phyloP scores from a whole-genome alignment of 2,113 vertebrate genomes.

The Strigops habroptila region DNA sequence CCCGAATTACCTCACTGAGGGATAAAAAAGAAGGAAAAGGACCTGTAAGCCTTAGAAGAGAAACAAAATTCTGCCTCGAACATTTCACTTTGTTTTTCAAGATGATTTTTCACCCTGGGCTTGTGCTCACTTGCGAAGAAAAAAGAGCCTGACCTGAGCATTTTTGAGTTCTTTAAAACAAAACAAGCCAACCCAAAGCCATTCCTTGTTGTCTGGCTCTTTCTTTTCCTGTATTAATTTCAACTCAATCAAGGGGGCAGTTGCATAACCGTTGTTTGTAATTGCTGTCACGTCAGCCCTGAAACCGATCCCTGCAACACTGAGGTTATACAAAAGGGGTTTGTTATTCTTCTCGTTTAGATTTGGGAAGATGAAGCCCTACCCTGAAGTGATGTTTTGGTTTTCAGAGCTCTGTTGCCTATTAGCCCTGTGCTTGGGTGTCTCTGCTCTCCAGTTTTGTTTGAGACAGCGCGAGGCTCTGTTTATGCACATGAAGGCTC shows the following conservation, averaged over 20 bases:
- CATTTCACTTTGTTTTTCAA: not conserved
- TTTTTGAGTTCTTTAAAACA: not conserved
- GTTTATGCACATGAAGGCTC: not conserved
- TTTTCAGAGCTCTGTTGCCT: constrained; percentile 36
- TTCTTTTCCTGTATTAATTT: constrained; percentile 41
- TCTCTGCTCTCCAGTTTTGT: not conserved
- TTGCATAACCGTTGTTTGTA: constrained; percentile 62
- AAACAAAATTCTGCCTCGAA: not conserved
- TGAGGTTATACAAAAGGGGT: constrained; percentile 45
- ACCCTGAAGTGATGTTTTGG: constrained; percentile 22
- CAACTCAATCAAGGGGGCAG: constrained; percentile 31
- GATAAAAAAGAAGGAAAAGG: not conserved
- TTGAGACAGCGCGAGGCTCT: not conserved
- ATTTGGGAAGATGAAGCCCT: constrained; percentile 16
- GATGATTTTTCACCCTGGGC: not conserved
- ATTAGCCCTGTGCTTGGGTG: not conserved
- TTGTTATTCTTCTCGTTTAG: not conserved
- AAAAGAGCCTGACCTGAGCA: not conserved
- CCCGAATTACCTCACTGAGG: not conserved
- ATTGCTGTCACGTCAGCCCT: constrained; percentile 49
- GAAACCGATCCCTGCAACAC: not conserved
- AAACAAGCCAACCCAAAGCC: not conserved
- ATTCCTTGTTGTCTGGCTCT: constrained; percentile 9
- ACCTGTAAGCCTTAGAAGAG: not conserved
- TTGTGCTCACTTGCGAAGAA: not conserved